Evolutionary conservation across 1,140 invertebrate genomes (phyloP).

Genomic region (Drosophila albomicans): DNA sequence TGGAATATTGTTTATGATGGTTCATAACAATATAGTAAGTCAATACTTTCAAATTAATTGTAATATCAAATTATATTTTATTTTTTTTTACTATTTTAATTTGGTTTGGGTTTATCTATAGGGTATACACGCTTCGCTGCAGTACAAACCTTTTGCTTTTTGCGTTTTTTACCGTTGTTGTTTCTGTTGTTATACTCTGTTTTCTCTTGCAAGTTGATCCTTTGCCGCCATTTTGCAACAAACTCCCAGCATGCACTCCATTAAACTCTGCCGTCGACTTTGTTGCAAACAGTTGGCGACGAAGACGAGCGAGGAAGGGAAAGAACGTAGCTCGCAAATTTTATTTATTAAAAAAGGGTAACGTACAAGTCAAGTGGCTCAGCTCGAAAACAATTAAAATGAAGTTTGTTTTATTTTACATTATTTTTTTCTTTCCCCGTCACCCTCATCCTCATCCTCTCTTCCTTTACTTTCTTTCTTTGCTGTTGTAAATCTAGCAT

Average conservation of each 20-base stretch:
- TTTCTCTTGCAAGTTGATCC: conserved; percentile 75
- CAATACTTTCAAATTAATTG: too few species aligned
- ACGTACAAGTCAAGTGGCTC: conserved; percentile 80
- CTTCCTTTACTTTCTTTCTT: conserved; percentile 2
- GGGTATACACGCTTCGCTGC: conserved; percentile 20
- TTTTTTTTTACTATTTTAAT: neutral
- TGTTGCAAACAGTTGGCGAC: conserved; percentile 54
- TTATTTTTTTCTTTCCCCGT: conserved; percentile 27
- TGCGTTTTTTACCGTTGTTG: conserved; percentile 44
- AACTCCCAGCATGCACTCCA: conserved; percentile 76
- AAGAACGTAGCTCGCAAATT: conserved; percentile 57
- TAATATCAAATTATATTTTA: neutral
- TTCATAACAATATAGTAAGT: too few species aligned
- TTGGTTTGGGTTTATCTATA: neutral
- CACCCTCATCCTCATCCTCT: too few species aligned
- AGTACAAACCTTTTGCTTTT: neutral
- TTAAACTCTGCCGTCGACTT: conserved; percentile 80
- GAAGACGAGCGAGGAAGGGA: neutral
- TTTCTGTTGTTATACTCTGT: conserved; percentile 32
- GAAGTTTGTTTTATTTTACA: conserved; percentile 61
- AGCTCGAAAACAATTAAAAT: conserved; percentile 82
- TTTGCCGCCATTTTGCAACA: conserved; percentile 80
- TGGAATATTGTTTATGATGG: too few species aligned
- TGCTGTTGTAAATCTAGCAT: conserved; percentile 26
- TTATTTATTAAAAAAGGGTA: conserved; percentile 81